Base-by-base conservation (phyloP, 2,113 vertebrate genomes). In the Bettongia penicillata region DNA sequence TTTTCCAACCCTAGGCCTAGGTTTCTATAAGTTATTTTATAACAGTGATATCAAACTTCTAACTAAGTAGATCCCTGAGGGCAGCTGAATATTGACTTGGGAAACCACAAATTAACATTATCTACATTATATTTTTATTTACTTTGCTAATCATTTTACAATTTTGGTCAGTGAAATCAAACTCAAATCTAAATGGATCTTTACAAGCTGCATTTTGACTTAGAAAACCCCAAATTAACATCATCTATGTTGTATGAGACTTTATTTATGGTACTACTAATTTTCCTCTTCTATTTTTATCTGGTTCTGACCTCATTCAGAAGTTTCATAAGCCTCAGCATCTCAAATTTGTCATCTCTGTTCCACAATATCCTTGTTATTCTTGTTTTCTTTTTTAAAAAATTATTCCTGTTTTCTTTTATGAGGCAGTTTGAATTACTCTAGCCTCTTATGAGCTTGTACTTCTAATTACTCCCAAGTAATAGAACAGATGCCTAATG, bases 401-500 rank as follows among this genome's bases (percentile, higher is more conserved):
- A 68, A 84, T 1, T n/a, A 7, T n/a, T 28, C 3, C 26, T n/a
- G 14, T 77, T n/a, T 77, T 68, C 61, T 77, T 84, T 84, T 84
- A 84, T 23, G 19, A 84, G 51, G 57, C 52, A 89, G 61, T 55
- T 93, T 96, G 92, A 94, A 57, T 68, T 91, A 93, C 84, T 94
- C 92, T 94, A 92, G 91, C 8, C 16, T 22, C 53, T 93, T 57
- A n/a, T 94, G 84, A 93, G 57, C 43, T 94, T 57, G 61, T 53
- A 90, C 28, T 23, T 93, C 91, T 91, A 89, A 96, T 90, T 96
- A 57, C 49, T 93, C 51, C 93, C 52, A 96, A 95, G 94, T 84
- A 84, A 23, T 25, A 95, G 52, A 89, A 52, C 94, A 97, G 51
- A 96, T 92, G 93, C 47, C 90, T 96, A 94, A 84, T 16, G 43